These are phyloP conservation scores for Sialis lutaria DNA, from an alignment of 2,888 invertebrate genomes.

Conservation along the genomic window DNA sequence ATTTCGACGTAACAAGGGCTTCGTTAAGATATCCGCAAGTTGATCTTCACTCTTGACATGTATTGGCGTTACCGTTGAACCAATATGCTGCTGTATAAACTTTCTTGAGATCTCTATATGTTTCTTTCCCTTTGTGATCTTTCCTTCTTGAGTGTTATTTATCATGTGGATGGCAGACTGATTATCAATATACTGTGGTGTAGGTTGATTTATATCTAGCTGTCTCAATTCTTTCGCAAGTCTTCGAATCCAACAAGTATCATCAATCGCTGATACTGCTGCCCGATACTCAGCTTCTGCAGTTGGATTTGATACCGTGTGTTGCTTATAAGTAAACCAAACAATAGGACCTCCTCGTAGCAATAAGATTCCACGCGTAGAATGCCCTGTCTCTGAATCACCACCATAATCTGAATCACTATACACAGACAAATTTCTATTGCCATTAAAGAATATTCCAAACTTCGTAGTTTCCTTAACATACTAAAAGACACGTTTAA, in stretches of 20 bases:
- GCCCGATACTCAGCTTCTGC: constrained; percentile 18
- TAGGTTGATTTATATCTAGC: constrained; percentile 1
- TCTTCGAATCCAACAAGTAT: constrained; percentile 10
- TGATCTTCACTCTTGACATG: constrained; percentile 6
- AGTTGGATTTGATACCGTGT: constrained; percentile 11
- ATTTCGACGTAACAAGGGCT: constrained; percentile 1
- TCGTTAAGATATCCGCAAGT: constrained; percentile 9
- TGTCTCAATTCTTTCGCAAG: constrained; percentile 1
- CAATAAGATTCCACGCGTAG: constrained; percentile 10
- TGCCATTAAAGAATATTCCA: constrained; percentile 8
- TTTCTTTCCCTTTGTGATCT: constrained; percentile 10
- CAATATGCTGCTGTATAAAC: constrained; percentile 7
- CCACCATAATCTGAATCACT: constrained; percentile 11
- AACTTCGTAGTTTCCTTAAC: constrained; percentile 10
- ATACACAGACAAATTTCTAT: constrained; percentile 6
- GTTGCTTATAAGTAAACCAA: constrained; percentile 10
- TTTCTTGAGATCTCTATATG: constrained; percentile 22
- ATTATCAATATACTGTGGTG: constrained; percentile 12
- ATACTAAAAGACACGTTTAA: constrained; percentile 11
- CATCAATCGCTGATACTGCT: constrained; percentile 11
- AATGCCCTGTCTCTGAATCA: constrained; percentile 7
- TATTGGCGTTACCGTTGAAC: neutral
- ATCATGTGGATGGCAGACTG: constrained; percentile 10
- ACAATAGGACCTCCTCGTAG: constrained; percentile 9
- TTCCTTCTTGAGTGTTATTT: constrained; percentile 7